phyloP scores from a whole-genome alignment of 2,888 invertebrate genomes.

The Torymus auratus region DNA sequence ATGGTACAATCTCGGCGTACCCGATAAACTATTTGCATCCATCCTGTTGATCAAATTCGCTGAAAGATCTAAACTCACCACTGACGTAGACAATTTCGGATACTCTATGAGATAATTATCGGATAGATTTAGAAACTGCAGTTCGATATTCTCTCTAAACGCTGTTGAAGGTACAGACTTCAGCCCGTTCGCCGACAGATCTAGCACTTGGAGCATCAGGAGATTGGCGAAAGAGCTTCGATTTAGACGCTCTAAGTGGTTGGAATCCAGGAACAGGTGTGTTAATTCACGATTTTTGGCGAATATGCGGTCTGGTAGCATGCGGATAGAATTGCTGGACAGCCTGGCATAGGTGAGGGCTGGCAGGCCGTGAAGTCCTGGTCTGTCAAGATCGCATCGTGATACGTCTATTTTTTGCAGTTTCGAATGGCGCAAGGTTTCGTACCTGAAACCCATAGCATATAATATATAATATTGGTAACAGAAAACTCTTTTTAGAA shows the following conservation, averaged over 20 bases:
- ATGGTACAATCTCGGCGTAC: constrained; percentile 79
- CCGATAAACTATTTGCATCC: constrained; percentile 60
- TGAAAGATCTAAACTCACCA: constrained; percentile 66
- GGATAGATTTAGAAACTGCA: constrained; percentile 82
- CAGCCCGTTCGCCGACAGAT: constrained; percentile 85
- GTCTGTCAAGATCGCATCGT: constrained; percentile 70
- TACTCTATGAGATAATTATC: constrained; percentile 66
- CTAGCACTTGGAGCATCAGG: constrained; percentile 80
- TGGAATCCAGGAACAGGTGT: constrained; percentile 82
- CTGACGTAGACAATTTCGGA: constrained; percentile 63
- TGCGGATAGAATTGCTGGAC: constrained; percentile 82
- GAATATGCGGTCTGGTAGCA: constrained; percentile 81
- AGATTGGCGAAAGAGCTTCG: constrained; percentile 81
- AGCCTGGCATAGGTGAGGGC: constrained; percentile 80
- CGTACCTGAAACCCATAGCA: constrained; percentile 61
- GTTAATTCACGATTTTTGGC: constrained; percentile 80
- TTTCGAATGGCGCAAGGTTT: constrained; percentile 67
- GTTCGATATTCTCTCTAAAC: constrained; percentile 80
- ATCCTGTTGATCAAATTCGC: constrained; percentile 65
- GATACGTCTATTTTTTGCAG: constrained; percentile 70
- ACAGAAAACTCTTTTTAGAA: neutral
- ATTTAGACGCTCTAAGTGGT: constrained; percentile 81
- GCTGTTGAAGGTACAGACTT: constrained; percentile 80
- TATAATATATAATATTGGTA: neutral
- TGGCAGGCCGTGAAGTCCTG: constrained; percentile 81